A percentile compares a stretch with the other conserved stretches of the same genome.
Conservation (phyloP, 2,888 invertebrate species). For the Masnerella sp. region DNA sequence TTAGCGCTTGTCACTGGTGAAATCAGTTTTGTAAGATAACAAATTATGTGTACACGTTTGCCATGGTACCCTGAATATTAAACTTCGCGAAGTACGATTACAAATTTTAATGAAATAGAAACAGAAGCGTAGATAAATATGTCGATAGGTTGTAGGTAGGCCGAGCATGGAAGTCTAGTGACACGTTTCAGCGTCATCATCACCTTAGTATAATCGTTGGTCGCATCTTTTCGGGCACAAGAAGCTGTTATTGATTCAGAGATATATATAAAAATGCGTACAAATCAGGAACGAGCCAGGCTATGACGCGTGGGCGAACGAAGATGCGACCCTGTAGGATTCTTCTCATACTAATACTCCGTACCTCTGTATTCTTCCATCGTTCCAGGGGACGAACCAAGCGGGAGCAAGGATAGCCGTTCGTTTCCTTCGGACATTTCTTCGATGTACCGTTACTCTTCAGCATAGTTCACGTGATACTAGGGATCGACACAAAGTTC, state of each 20-base stretch:
- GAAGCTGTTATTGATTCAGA: no score
- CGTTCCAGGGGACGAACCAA: constrained; percentile 27
- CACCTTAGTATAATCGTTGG: constrained; percentile 46
- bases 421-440: constrained; percentile 48
- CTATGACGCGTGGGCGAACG: no score
- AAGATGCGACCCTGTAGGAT: constrained; percentile 25
- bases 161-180: constrained; percentile 53
- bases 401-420: constrained; percentile 12
- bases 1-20: constrained; percentile 36
- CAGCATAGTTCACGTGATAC: constrained; percentile 52
- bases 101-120: constrained; percentile 38
- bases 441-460: constrained; percentile 53
- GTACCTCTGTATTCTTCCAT: constrained; percentile 61
- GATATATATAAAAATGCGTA: no score
- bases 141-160: constrained; percentile 51
- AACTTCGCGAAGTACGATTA: constrained; percentile 37
- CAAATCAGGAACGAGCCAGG: no score
- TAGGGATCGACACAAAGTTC: constrained; percentile 57
- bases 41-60: constrained; percentile 39
- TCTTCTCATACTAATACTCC: constrained; percentile 58
- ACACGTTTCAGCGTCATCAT: constrained; percentile 50
- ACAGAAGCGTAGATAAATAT: constrained; percentile 39
- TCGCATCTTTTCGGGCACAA: constrained; percentile 3
- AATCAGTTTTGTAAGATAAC: constrained; percentile 28
- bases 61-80: constrained; percentile 56